These are phyloP conservation scores for Vimba vimba DNA, from an alignment of 2,113 vertebrate genomes.

Conservation along the genomic window DNA sequence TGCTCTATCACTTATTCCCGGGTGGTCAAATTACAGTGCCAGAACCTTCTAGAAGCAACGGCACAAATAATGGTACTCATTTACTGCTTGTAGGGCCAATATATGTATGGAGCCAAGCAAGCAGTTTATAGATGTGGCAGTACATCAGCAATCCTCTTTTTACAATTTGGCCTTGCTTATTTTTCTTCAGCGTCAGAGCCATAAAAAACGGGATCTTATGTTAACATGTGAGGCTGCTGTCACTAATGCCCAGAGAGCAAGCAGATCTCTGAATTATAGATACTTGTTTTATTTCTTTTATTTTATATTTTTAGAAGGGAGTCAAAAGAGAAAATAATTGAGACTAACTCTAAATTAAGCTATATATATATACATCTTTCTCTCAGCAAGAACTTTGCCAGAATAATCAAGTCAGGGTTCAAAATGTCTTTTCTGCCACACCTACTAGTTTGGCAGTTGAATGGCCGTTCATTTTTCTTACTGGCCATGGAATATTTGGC, in stretches of 20 bases:
- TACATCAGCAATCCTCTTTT: not conserved
- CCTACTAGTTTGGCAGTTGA: not conserved
- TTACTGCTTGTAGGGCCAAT: not conserved
- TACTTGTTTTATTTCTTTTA: not conserved
- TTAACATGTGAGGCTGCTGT: not conserved
- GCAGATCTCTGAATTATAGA: not conserved
- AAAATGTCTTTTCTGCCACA: not conserved
- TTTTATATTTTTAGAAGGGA: not conserved
- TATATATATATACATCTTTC: too few species aligned
- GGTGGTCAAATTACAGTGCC: slow-evolving; percentile 2
- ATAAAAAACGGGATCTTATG: not conserved
- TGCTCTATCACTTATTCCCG: not conserved
- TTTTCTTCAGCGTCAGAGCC: not conserved
- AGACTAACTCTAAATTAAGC: too few species aligned
- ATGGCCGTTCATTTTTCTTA: not conserved
- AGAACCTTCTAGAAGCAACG: slow-evolving; percentile 11
- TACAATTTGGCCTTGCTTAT: not conserved
- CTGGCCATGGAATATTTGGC: not conserved
- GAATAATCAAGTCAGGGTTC: not conserved
- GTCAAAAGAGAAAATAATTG: not conserved
- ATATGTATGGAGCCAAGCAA: not conserved
- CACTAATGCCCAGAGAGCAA: not conserved
- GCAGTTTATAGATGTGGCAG: slow-evolving; percentile 11
- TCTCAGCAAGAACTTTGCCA: not conserved
- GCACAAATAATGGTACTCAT: not conserved